Evolutionary conservation across 2,888 invertebrate species (phyloP), one percentile per base, ranked within the genome.

Genomic region (Amblyjoppa fuscipennis): DNA sequence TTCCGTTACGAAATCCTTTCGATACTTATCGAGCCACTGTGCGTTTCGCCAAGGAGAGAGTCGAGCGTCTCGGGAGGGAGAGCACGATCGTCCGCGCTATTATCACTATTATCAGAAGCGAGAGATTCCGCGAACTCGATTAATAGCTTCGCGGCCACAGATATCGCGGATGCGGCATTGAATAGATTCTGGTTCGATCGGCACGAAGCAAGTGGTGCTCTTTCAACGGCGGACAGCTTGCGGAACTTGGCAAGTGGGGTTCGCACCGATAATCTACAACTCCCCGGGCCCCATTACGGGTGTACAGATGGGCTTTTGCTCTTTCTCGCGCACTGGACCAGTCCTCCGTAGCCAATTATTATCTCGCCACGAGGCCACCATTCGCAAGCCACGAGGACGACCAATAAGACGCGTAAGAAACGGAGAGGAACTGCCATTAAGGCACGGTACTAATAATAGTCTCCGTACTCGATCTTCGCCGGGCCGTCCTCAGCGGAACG

Each of bases 371-470:
- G 77, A 73, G 68, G 45, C 61, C 13, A 51, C 34, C 25, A 28
- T 45, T 31, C 49, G 28, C 56, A 41, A 71, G 53, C 70, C 56
- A 71, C 66, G 16, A 59, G 68, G 79, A 80, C 53, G 75, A 79
- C 66, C 53, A 53, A 66, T 64, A 53, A 64, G 75, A 75, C 75
- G 64, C 64, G 53, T 31, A 45, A 64, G 45, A 75, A 70, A 20
- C 79, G 73, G 75, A 76, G 76, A 73, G 71, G 61, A 79, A 80
- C 68, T 76, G 83, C 79, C 79, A 80, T 85, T 77, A 77, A 76
- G 76, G 31, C 64, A 38, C 53, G 56, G 51, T 71, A 73, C 85
- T 83, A 85, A 83, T 85, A 85, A 85, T 85, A 83, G 80, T 80
- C 59, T 51, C 53, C 49, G 59, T 31, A 51, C 74, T 73, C 78